Evolutionary conservation across 2,113 vertebrate genomes (phyloP), one percentile per base, ranked within the genome.

Genomic region (Nesoenas mayeri): DNA sequence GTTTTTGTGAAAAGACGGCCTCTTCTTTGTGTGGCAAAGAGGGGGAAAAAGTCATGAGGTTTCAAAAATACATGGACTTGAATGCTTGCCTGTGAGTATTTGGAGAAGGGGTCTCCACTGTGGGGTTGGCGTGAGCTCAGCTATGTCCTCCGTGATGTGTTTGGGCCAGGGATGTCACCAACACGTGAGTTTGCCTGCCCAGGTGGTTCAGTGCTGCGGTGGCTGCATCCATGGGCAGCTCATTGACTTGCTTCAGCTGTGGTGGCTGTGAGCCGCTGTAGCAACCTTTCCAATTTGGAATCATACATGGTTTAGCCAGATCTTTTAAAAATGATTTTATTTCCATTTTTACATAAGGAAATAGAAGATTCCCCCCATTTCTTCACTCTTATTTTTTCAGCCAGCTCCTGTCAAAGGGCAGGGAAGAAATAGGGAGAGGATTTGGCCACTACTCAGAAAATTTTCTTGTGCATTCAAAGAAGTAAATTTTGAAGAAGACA

Each of bases 131-230:
- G 56, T 42, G 48, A 48, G 13, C 69, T 84, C 32, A 6, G 32
- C 65, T 38, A 1, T 0, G 0, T 18, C 51, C n/a, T 84, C 77
- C 1, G 0, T 28, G 42, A 77, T 86, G 21, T 65, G 32, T 58
- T 61, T 85, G 29, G 38, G 61, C 29, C 78, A 29, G 73, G 57
- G 48, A 10, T 13, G 22, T 36, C 50, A 34, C 6, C 42, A 54
- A 3, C 15, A 9, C 0, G 0, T 13, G 78, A 21, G 20, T 54
- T 56, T 65, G 31, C 58, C 50, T 21, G 20, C n/a, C 58, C 22
- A 7, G 57, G 64, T 32, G 22, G 34, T 42, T 78, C 11, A 31
- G 77, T 44, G 0, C 65, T 31, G 72, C 77, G 32, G 75, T 64
- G 72, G 60, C 40, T 34, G 72, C 72, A 70, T 83, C 58, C 21